These are phyloP conservation scores for Incurvaria masculella DNA, from an alignment of 2,888 invertebrate genomes.

Conservation along the genomic window DNA sequence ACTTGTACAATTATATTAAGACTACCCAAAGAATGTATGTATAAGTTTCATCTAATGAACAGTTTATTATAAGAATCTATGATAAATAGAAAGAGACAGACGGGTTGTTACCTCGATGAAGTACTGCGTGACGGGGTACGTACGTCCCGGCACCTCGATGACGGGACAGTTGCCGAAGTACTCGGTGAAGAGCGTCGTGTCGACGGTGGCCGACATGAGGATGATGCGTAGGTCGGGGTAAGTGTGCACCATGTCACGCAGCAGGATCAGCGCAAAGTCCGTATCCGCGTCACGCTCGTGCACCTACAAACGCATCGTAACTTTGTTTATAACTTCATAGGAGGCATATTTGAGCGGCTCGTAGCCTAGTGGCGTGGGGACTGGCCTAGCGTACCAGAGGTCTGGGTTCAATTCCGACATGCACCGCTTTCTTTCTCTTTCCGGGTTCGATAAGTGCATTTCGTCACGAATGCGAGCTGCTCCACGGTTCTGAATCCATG, in stretches of 20 bases:
- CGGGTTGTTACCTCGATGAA: constrained; percentile 74
- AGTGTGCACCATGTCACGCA: constrained; percentile 91
- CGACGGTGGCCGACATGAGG: constrained; percentile 98
- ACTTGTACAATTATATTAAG: too few species aligned
- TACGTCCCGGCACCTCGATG: constrained; percentile 80
- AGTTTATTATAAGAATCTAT: too few species aligned
- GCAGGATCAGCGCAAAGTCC: constrained; percentile 91
- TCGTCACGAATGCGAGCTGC: too few species aligned
- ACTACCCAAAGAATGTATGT: too few species aligned
- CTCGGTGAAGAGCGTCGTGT: constrained; percentile 85
- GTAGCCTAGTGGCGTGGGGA: too few species aligned
- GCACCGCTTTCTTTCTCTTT: too few species aligned
- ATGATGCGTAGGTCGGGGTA: constrained; percentile 91
- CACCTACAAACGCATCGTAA: constrained; percentile 25
- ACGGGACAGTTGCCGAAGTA: constrained; percentile 93
- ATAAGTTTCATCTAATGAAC: too few species aligned
- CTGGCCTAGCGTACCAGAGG: too few species aligned
- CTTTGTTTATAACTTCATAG: neutral
- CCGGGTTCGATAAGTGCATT: too few species aligned
- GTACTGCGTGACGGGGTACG: constrained; percentile 85
- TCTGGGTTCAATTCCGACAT: too few species aligned
- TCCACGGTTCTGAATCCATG: too few species aligned
- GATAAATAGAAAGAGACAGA: too few species aligned
- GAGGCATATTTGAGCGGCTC: neutral
- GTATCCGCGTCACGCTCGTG: constrained; percentile 83